A percentile compares a stretch with the other conserved stretches of the same genome.
These are phyloP conservation scores for Noctua janthina DNA, from an alignment of 2,888 invertebrate genomes.

Conservation along the genomic window DNA sequence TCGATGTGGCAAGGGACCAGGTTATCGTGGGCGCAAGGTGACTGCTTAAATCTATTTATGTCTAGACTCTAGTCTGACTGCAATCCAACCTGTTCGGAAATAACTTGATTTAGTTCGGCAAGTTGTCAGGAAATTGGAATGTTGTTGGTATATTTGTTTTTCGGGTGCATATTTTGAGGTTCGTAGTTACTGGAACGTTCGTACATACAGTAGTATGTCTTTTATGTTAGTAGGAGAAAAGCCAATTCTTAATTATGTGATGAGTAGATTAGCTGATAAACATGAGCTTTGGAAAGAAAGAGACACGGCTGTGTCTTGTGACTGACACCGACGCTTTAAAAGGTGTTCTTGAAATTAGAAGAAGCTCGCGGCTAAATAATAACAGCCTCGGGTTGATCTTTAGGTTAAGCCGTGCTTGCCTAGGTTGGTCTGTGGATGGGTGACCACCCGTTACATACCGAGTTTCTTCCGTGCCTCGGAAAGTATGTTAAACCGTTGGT, in stretches of 20 bases:
- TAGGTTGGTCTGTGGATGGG: no score
- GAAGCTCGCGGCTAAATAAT: no score
- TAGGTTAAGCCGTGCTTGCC: no score
- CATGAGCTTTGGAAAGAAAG: neutral
- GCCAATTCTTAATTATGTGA: neutral
- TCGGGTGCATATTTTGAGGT: neutral
- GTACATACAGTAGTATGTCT: no score
- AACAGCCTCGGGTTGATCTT: no score
- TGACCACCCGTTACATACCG: no score
- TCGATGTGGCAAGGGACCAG: slow-evolving; percentile 96
- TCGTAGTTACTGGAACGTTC: neutral
- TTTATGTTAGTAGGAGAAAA: neutral
- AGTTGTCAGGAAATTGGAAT: slow-evolving; percentile 47
- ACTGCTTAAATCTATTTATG: slow-evolving; percentile 80
- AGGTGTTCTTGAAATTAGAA: neutral
- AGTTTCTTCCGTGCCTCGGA: no score
- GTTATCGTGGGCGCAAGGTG: slow-evolving; percentile 97
- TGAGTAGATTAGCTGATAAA: neutral
- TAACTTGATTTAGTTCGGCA: slow-evolving; percentile 60
- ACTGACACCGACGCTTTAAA: neutral
- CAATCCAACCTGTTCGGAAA: slow-evolving; percentile 64
- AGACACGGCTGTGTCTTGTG: neutral
- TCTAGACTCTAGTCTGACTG: slow-evolving; percentile 57
- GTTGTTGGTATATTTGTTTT: slow-evolving; percentile 26
- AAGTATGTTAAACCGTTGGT: no score